Base-by-base conservation (phyloP, 2,888 invertebrate genomes). In the Noctua janthe region DNA sequence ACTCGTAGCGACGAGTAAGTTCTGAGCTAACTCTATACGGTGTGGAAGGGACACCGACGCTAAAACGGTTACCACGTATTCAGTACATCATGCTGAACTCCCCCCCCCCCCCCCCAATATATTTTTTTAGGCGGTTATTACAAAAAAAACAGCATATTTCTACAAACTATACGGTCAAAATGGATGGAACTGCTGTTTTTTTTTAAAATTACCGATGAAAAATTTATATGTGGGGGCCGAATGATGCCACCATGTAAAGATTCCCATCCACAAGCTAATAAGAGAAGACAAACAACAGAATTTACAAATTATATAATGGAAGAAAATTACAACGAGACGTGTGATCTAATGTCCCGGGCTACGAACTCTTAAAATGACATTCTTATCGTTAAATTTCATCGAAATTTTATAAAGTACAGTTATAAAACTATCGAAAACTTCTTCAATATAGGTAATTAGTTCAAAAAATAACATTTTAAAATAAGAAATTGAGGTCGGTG, bases 401-500 rank as follows among this genome's bases (percentile, higher is more conserved):
- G 39, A 35, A 59, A 1, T 47, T 82, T 29, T 35, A 83, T 72
- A 43, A 62, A 72, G 62, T 29, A 49, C 29, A 7, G 0, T 8
- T 47, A 77, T 74, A 81, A 71, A 71, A 67, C 73, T 64, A 76
- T 71, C 35, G 62, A 71, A 71, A 74, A 73, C 39, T 56, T 59
- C 29, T 17, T 47, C 15, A 62, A 54, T 75, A n/a, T 47, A 49
- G n/a, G 20, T 47, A 71, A 20, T 59, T 75, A 49, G 7, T 70
- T 20, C n/a, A 71, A 75, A 70, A 64, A 78, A 43, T 59, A 80
- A 49, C 6, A 77, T 74, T 73, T 62, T 71, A 54, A 72, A 70
- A 13, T 59, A 43, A 43, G 35, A 69, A 85, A 87, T 76, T 43
- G 81, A 71, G 88, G 88, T 88, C 85, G 51, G 4, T 35, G 7